Base-by-base conservation (phyloP, 1,140 invertebrate species). In the Caerostris darwini region DNA sequence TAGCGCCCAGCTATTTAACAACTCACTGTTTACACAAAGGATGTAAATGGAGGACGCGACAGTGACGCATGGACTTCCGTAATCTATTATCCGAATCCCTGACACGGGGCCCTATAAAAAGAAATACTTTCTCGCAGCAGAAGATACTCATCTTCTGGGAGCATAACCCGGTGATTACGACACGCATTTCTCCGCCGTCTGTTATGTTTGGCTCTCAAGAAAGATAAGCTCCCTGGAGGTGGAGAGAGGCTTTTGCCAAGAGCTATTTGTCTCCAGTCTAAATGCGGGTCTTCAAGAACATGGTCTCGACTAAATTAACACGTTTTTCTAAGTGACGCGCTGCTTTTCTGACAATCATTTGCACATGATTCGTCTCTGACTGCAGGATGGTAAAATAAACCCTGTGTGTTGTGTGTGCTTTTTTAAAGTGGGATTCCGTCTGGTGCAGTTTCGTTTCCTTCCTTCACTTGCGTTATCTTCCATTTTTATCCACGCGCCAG, bases 261-360 rank as follows among this genome's bases (percentile, higher is more conserved):
- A 87, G 83, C 92, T 93, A 87, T 93, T 93, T 93, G 92, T 93
- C 82, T 87, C 19, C 5, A 83, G 56, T 67, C 92, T 93, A 93
- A 93, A 93, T 87, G 92, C 83, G 82, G 58, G 34, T 86, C 56
- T 83, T 85, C n/a, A 56, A 87, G 54, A 86, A 53, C 54, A 69
- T 19, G 54, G 83, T 5, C 10, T 77, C 34, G 77, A 19, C 58
- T 71, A 77, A 93, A 93, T 93, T 86, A 93, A 93, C 82, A 67
- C 82, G 92, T 87, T 93, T 93, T 69, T 87, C 81, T 71, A 57
- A 54, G 61, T 71, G 92, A 87, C 61, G 89, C 58, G n/a, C 64
- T 53, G n/a, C 64, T 53, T 92, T 86, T 67, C n/a, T 81, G 53
- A 92, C 90, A 86, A 57, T 67, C 81, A 92, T 92, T 92, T 92